Conservation (phyloP, 2,888 invertebrate species). For the Agonopterix arenella region DNA sequence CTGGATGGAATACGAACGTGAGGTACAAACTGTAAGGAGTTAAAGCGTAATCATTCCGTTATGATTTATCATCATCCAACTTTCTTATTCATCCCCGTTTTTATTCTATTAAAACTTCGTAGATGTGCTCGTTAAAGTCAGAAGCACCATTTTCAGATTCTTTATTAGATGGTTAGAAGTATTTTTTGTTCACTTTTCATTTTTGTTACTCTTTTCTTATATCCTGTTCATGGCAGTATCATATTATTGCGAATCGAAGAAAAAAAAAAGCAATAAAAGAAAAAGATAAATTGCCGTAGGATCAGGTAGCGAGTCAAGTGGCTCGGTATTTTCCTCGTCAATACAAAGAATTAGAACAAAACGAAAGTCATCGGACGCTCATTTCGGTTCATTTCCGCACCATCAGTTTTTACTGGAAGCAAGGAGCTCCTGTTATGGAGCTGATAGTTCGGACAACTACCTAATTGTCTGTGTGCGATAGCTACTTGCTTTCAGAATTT, state of each 20-base stretch:
- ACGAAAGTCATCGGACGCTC: constrained; percentile 66
- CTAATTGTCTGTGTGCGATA: constrained; percentile 25
- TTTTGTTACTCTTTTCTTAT: constrained; percentile 9
- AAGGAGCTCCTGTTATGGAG: constrained; percentile 36
- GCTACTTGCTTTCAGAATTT: not conserved
- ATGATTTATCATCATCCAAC: constrained; percentile 1
- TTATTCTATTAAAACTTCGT: constrained; percentile 8
- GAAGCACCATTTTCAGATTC: constrained; percentile 8
- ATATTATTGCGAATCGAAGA: constrained; percentile 8
- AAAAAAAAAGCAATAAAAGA: constrained; percentile 16
- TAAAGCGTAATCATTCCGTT: not conserved
- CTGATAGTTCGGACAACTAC: constrained; percentile 39
- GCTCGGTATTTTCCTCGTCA: constrained; percentile 41
- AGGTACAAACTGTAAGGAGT: too few species aligned
- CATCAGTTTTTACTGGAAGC: constrained; percentile 55
- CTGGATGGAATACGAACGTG: too few species aligned
- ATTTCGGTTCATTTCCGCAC: constrained; percentile 59
- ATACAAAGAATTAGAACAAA: constrained; percentile 59
- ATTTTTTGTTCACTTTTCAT: constrained; percentile 3
- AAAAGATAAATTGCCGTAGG: constrained; percentile 34
- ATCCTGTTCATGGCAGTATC: constrained; percentile 8
- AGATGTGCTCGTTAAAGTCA: constrained; percentile 10
- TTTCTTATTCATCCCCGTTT: constrained; percentile 2
- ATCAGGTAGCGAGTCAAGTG: constrained; percentile 40
- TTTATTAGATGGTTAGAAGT: constrained; percentile 8